A percentile compares a stretch with the other conserved stretches of the same genome.
phyloP scores from a whole-genome alignment of 2,113 vertebrate species.

The Mellivora capensis region DNA sequence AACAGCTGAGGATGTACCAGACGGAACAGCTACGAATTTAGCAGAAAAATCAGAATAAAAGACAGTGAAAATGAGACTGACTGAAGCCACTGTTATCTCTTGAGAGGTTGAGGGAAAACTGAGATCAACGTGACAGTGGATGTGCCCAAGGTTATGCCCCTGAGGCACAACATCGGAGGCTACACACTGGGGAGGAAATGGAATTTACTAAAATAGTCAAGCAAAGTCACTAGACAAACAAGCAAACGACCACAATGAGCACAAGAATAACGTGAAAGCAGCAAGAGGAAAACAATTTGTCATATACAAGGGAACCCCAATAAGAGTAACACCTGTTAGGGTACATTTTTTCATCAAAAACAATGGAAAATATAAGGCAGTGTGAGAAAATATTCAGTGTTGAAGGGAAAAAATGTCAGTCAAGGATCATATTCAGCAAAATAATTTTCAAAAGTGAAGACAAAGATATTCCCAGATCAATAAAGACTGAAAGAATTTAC shows the following conservation, averaged over 20 bases:
- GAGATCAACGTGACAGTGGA: neutral
- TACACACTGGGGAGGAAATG: neutral
- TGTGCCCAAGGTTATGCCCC: neutral
- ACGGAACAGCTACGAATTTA: neutral
- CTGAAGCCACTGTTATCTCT: neutral
- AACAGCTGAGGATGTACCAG: neutral
- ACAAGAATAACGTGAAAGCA: neutral
- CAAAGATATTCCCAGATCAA: neutral
- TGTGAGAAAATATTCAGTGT: neutral
- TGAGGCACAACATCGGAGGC: neutral
- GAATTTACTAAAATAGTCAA: neutral
- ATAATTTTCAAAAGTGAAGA: neutral
- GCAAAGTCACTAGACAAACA: neutral
- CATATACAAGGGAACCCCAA: neutral
- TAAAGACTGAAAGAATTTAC: neutral
- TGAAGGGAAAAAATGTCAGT: neutral
- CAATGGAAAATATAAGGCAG: neutral
- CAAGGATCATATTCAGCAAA: neutral
- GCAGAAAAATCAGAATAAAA: neutral
- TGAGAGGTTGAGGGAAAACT: neutral
- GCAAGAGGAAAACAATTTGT: neutral
- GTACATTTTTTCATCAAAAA: neutral
- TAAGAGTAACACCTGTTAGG: neutral
- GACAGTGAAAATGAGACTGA: neutral
- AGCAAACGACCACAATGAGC: neutral